Evolutionary conservation across 2,888 invertebrate genomes (phyloP).

Genomic region (Archips xylosteana): DNA sequence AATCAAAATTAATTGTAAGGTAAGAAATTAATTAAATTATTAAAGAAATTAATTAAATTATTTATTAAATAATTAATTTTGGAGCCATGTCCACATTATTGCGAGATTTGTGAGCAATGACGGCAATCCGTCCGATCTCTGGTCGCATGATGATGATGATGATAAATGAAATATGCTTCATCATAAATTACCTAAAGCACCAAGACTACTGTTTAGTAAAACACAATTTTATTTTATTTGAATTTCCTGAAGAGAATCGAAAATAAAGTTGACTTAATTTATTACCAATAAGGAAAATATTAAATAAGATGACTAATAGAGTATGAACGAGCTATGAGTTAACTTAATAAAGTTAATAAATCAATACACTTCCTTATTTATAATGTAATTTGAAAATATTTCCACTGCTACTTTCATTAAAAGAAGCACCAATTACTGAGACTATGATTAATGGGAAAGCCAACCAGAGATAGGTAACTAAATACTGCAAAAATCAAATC

Average conservation of each 20-base stretch:
- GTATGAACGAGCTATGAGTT: background rate
- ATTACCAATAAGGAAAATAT: background rate
- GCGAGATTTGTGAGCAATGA: too few relatives aligned
- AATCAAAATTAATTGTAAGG: too few relatives aligned
- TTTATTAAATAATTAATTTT: too few relatives aligned
- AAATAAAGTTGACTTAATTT: constrained; percentile 2
- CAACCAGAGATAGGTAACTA: too few relatives aligned
- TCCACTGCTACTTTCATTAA: background rate
- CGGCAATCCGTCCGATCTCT: too few relatives aligned
- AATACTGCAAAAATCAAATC: too few relatives aligned
- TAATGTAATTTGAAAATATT: background rate
- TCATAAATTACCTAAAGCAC: background rate
- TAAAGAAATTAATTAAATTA: too few relatives aligned
- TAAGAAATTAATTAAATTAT: too few relatives aligned
- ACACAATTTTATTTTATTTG: background rate
- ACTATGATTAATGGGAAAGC: too few relatives aligned
- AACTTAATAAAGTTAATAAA: background rate
- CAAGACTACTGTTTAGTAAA: background rate
- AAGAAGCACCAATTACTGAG: background rate
- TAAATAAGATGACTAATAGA: constrained; percentile 1
- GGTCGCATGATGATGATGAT: too few relatives aligned
- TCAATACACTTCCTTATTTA: constrained; percentile 8
- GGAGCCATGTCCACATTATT: too few relatives aligned
- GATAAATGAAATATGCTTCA: too few relatives aligned
- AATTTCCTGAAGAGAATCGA: background rate